Evolutionary conservation across 2,113 vertebrate species (phyloP).

Genomic region (Dasyprocta punctata): DNA sequence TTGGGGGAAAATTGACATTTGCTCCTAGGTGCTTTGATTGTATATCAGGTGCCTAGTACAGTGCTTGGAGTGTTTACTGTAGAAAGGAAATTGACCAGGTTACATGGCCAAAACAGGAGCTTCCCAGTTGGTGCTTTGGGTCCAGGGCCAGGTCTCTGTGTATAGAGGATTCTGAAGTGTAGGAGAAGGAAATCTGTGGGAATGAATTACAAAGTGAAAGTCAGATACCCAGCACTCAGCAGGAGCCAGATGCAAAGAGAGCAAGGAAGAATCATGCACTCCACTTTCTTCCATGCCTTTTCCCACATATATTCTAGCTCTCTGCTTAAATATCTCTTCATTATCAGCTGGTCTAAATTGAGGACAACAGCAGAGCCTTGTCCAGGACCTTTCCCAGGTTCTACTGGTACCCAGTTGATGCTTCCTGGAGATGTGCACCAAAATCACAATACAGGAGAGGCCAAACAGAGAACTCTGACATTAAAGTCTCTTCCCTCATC

Average conservation of each 20-base stretch:
- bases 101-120: background rate
- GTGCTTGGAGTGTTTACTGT: background rate
- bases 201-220: background rate
- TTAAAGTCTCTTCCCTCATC: background rate
- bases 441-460: background rate
- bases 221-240: background rate
- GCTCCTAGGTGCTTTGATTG: background rate
- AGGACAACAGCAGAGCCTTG: background rate
- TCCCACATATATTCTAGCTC: background rate
- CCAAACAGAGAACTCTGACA: background rate
- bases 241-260: background rate
- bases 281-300: background rate
- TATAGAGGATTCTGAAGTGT: background rate
- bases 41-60: too few relatives aligned
- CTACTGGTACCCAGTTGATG: background rate
- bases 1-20: background rate
- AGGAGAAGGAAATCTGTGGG: background rate
- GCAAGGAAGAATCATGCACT: too few relatives aligned
- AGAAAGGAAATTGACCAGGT: background rate
- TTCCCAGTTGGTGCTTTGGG: background rate
- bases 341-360: background rate
- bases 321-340: background rate
- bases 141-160: background rate
- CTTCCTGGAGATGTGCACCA: background rate
- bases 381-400: background rate